Conservation (phyloP, 2,888 invertebrate species). For the Silvanus unidentatus region DNA sequence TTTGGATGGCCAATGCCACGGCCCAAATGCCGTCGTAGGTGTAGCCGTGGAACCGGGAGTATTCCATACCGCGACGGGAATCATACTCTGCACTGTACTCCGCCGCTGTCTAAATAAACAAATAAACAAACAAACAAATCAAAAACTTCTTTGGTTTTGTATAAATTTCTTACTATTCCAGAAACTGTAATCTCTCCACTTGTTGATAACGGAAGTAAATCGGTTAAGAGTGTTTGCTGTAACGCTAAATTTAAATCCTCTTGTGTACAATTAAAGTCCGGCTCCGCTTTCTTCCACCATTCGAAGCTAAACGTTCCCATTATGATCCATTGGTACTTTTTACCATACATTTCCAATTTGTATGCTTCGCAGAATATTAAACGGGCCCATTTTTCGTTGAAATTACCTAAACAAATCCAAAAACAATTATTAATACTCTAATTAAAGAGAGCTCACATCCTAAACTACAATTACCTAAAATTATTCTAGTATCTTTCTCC, state of each 20-base stretch:
- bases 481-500: slow-evolving; percentile 89
- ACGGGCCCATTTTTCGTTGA: slow-evolving; percentile 90
- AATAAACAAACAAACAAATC: slow-evolving; percentile 1
- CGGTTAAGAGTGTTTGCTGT: slow-evolving; percentile 83
- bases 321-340: slow-evolving; percentile 92
- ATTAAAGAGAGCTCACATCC: too few relatives aligned
- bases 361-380: slow-evolving; percentile 84
- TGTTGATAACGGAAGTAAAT: slow-evolving; percentile 79
- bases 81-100: slow-evolving; percentile 85
- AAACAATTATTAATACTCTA: background rate
- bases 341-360: slow-evolving; percentile 80
- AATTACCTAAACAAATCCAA: slow-evolving; percentile 61
- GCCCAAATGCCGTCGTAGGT: slow-evolving; percentile 99
- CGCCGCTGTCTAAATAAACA: slow-evolving; percentile 66
- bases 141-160: background rate
- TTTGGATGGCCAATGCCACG: slow-evolving; percentile 89
- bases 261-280: slow-evolving; percentile 61
- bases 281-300: slow-evolving; percentile 63
- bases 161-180: slow-evolving; percentile 69
- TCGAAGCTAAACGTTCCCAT: slow-evolving; percentile 77
- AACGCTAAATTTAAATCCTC: slow-evolving; percentile 72
- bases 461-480: slow-evolving; percentile 51
- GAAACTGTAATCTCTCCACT: slow-evolving; percentile 82
- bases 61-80: slow-evolving; percentile 70
- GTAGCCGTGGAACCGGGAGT: slow-evolving; percentile 94